These are phyloP conservation scores for Hylaeus volcanicus DNA, from an alignment of 1,140 invertebrate genomes.

Conservation along the genomic window DNA sequence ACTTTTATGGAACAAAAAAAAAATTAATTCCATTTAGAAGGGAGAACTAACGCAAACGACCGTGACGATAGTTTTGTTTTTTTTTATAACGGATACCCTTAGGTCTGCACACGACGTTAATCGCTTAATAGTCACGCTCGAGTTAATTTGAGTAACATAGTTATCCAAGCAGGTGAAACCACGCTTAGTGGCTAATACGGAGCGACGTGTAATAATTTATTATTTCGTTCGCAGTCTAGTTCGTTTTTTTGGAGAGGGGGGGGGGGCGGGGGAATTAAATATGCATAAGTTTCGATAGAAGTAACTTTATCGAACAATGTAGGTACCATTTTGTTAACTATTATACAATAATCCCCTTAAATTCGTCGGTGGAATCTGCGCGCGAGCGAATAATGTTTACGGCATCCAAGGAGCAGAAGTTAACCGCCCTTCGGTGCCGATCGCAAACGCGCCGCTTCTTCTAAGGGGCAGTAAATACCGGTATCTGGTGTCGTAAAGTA, in stretches of 20 bases:
- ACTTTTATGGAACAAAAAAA: background rate
- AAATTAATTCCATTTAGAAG: no score
- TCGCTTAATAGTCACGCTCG: no score
- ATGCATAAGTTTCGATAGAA: no score
- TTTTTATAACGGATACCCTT: background rate
- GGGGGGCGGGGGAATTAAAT: no score
- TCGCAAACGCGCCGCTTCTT: constrained; percentile 61
- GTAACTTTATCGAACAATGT: no score
- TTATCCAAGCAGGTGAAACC: no score
- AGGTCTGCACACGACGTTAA: no score
- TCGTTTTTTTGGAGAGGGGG: no score
- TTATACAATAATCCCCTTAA: background rate
- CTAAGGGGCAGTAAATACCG: constrained; percentile 65
- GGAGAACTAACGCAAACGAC: background rate
- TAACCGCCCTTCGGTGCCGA: constrained; percentile 11
- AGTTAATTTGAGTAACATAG: background rate
- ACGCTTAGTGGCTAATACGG: no score
- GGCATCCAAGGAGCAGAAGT: background rate
- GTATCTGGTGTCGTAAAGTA: constrained; percentile 71
- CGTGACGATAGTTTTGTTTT: background rate
- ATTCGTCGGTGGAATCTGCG: background rate
- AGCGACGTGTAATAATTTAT: no score
- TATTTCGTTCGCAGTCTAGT: no score
- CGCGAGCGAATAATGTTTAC: background rate
- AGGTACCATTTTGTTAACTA: no score